Evolutionary conservation across 2,113 vertebrate genomes (phyloP).

Genomic region (Tachysurus fulvidraco): DNA sequence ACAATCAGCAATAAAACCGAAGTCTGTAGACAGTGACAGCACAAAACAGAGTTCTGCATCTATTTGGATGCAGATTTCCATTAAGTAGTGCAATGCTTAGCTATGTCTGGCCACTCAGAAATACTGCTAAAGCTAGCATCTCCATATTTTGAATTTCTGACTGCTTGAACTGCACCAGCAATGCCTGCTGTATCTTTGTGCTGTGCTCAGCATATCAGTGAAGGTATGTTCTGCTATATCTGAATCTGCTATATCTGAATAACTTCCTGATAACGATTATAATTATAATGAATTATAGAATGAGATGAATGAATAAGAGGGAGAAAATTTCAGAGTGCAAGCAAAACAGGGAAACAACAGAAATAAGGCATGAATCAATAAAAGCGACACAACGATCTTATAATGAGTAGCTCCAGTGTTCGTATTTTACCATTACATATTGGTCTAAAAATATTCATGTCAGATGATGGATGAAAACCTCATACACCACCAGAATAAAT

Average conservation of each 20-base stretch:
- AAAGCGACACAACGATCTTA: not conserved
- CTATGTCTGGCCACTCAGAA: conserved; percentile 5
- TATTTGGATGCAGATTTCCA: conserved; percentile 21
- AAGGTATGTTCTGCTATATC: not conserved
- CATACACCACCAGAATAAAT: not conserved
- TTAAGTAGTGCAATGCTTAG: not conserved
- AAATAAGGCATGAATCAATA: not conserved
- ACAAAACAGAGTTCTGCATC: conserved; percentile 30
- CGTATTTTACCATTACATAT: not conserved
- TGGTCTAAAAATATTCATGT: not conserved
- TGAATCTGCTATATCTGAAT: not conserved
- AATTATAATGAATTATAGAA: not conserved
- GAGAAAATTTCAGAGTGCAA: not conserved
- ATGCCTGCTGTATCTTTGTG: not conserved
- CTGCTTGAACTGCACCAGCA: not conserved
- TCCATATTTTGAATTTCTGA: not conserved
- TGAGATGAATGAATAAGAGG: not conserved
- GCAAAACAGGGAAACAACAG: not conserved
- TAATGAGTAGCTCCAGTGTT: not conserved
- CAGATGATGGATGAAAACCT: not conserved
- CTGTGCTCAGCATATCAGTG: not conserved
- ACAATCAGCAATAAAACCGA: conserved; percentile 15
- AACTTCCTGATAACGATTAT: not conserved
- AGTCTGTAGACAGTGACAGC: conserved; percentile 19
- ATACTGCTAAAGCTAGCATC: not conserved